Conservation (phyloP, 2,888 invertebrate genomes). For the Hetaerina titia region DNA sequence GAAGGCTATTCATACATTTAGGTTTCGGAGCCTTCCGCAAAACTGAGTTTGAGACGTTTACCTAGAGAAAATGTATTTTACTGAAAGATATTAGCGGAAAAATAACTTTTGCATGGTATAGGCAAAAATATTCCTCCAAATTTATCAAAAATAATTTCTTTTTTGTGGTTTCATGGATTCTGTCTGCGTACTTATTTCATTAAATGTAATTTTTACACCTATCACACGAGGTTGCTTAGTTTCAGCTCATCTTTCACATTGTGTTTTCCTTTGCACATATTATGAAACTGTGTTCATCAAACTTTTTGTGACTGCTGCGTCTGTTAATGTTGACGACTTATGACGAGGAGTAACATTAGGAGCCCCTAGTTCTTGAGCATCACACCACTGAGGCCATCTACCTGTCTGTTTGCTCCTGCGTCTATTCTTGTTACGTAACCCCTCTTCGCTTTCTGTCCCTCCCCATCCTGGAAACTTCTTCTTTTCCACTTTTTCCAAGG, state of each 20-base stretch:
- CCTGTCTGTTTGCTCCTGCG: conserved; percentile 13
- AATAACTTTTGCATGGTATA: no score
- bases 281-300: not conserved
- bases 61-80: no score
- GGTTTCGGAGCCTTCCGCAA: no score
- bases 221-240: not conserved
- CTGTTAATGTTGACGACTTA: not conserved
- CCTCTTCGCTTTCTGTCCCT: not conserved
- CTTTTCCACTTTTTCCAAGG: not conserved
- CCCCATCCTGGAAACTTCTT: not conserved
- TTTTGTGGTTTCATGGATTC: no score
- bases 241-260: not conserved
- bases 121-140: no score
- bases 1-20: no score
- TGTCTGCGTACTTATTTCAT: no score
- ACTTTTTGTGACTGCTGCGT: conserved; percentile 6
- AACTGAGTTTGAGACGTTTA: no score
- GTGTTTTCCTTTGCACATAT: not conserved
- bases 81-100: no score
- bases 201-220: not conserved
- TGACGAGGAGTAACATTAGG: not conserved
- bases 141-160: no score
- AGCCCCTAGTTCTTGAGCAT: not conserved
- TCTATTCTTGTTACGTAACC: conserved; percentile 1
- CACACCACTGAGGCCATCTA: not conserved